Base-by-base conservation (phyloP, 2,888 invertebrate species). In the Gryllus longicercus region DNA sequence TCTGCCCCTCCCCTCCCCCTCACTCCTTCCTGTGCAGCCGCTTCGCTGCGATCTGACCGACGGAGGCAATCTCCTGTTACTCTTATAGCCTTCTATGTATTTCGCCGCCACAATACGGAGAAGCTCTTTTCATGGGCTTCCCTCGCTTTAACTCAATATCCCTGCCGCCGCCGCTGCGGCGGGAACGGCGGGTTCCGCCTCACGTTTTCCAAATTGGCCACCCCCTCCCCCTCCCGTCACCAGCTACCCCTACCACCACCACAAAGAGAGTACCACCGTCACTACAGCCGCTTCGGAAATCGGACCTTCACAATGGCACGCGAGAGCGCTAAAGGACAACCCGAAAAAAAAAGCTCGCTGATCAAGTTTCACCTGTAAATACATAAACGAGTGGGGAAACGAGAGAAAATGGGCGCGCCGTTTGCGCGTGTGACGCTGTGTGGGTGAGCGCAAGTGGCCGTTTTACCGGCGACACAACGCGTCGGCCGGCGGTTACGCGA, bases 51-150 rank as follows among this genome's bases (percentile, higher is more conserved):
- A 63, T 63, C 63, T 63, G n/a, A 63, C 63, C 63, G 63, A n/a
- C 63, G n/a, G 63, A 63, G 16, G 63, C n/a, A 63, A 63, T 63
- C 63, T 63, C 63, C 63, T 63, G 63, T 63, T 63, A 63, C 63
- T 63, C 63, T 63, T 63, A 63, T 63, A 63, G 63, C 63, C 63
- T 63, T 63, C 63, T 63, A 63, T 63, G 63, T 63, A 63, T 63
- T 63, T 63, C 63, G 63, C 63, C 63, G n/a, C 63, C 63, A 63
- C 63, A 63, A 63, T 63, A 63, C 63, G n/a, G 63, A n/a, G 16
- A n/a, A 63, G 63, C 16, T 8, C 63, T 63, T 63, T 63, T 63
- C 63, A 18, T n/a, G 14, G 16, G 3, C 63, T 63, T 63, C 63
- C n/a, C 63, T 4, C 63, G 63, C 63, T 63, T 63, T 63, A 63